Evolutionary conservation across 2,797 vertebrate genomes (phyloP), one percentile per base, ranked within the genome.

Genomic region (Carduelis carduelis): DNA sequence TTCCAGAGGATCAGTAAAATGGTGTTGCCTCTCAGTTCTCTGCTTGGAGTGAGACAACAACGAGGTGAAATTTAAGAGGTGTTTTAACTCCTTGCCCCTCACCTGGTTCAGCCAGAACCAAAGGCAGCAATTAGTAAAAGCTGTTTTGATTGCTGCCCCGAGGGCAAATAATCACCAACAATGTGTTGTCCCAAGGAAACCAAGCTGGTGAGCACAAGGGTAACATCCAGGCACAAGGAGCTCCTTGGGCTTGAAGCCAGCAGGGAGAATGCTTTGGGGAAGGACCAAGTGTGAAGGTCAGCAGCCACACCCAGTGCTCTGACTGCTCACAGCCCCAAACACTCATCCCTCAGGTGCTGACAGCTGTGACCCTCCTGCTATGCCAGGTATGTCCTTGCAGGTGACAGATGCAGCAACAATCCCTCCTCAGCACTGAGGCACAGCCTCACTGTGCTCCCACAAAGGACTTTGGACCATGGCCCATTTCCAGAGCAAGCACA

Each of bases 391-490:
- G 9, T 46, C n/a, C 9, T 65, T 16, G 27, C 83, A 66, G 63
- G 52, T 27, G 41, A 28, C 82, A 95, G 82, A 35, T 7, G 15
- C 64, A 88, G 71, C 60, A 35, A 28, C 66, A 68, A 32, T 8
- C 61, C 35, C 39, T 55, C 46, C 91, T 12, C 22, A 65, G 57
- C 65, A 16, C 1, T 5, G 80, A 55, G 55, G 66, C 63, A 70
- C 18, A 0, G 64, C 68, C 78, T 79, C 63, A 7, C 0, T 56
- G 44, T 49, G 56, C 64, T 89, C 57, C n/a, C 11, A 4, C 71
- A 21, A 35, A 80, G 94, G 71, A 91, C 91, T 95, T 95, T 53
- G 61, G 68, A 93, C 60, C 52, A 5, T 75, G 82, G 79, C 94
- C 52, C 47, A 19, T n/a, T 68, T 94, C 93, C 89, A 96, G 83